Evolutionary conservation across 2,113 vertebrate genomes (phyloP), one percentile per base, ranked within the genome.

Genomic region (Tetrax tetrax): DNA sequence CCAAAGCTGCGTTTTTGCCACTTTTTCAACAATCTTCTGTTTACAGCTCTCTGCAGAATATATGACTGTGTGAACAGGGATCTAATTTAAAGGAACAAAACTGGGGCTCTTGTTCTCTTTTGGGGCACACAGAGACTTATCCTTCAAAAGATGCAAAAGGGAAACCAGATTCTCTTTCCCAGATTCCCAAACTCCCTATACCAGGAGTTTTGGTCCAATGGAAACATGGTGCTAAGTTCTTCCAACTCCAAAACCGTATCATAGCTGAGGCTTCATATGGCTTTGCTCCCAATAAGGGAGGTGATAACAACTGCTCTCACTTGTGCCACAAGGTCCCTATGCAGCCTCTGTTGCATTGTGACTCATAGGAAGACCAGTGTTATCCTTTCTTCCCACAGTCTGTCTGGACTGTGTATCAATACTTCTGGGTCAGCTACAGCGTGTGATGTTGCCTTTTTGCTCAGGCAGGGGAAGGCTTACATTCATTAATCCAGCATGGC

Each of bases 21-120:
- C 11, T 45, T 89, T 70, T 87, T 70, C 51, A 70, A 28, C n/a
- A 45, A 28, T 35, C 19, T 75, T 92, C 41, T 75, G 6, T 68
- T 71, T 72, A 38, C 10, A 74, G 6, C 17, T 78, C 8, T 38
- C 29, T 77, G 35, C 31, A 86, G 54, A 94, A 80, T n/a, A 48
- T 14, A 31, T 31, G 9, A 4, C 12, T 86, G 3, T 45, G 19
- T 37, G 15, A 29, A 61, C 28, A 64, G 1, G 0, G 1, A 4
- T 77, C 14, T 68, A 38, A 76, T 25, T 64, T 56, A 72, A 50
- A 9, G 25, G 28, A 54, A 47, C 6, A 48, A 77, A 89, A 92
- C 3, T 0, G 1, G 15, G 13, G 9, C 3, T 50, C 8, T 47
- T 66, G 14, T 4, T 38, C 4, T 71, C 61, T 54, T 14, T 41